Evolutionary conservation across 2,113 vertebrate genomes (phyloP).

Genomic region (Percina caprodes): DNA sequence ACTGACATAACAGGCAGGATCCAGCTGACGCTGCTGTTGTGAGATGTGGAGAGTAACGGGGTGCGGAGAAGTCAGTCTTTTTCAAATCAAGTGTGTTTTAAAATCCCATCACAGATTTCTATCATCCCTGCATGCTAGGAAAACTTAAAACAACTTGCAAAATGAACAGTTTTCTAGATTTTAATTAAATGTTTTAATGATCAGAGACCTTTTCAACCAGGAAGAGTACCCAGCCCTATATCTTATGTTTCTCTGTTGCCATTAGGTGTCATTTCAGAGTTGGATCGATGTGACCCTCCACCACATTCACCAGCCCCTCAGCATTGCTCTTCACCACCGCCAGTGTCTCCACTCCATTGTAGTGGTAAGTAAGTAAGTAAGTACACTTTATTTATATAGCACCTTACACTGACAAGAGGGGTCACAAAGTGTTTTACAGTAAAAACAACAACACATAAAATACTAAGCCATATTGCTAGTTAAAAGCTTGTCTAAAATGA

Average conservation of each 20-base stretch:
- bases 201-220: too few relatives aligned
- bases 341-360: too few relatives aligned
- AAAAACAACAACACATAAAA: too few relatives aligned
- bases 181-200: neutral
- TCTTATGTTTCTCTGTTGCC: neutral
- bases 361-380: too few relatives aligned
- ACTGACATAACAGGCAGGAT: neutral
- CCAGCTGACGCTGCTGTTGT: constrained; percentile 23
- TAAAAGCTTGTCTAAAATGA: too few relatives aligned
- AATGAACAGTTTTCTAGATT: neutral
- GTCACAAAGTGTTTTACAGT: too few relatives aligned
- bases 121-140: neutral
- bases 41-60: neutral
- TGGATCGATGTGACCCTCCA: neutral
- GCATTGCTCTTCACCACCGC: too few relatives aligned
- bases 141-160: neutral
- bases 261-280: neutral
- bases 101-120: neutral
- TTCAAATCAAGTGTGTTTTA: neutral
- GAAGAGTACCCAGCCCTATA: too few relatives aligned
- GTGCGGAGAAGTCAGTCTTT: neutral
- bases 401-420: too few relatives aligned
- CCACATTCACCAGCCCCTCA: too few relatives aligned
- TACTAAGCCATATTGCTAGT: too few relatives aligned
- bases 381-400: too few relatives aligned